Conservation (phyloP, 2,888 invertebrate genomes). For the Pantelozetes paolii region DNA sequence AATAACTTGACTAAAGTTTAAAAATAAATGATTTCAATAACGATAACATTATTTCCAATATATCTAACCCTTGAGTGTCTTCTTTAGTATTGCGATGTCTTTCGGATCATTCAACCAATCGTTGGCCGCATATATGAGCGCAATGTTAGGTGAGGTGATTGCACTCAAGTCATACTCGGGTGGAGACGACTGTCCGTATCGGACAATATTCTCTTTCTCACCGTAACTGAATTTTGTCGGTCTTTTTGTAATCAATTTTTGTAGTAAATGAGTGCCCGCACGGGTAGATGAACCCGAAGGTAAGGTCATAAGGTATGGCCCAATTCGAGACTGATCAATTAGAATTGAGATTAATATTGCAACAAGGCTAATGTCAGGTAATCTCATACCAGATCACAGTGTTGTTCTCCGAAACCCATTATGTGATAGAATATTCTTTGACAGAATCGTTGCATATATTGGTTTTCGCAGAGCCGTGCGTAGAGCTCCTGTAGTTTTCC, state of each 20-base stretch:
- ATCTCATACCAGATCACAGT: neutral
- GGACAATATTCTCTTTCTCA: neutral
- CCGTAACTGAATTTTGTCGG: slow-evolving; percentile 26
- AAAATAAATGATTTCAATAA: neutral
- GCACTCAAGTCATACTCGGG: slow-evolving; percentile 50
- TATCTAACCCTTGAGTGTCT: neutral
- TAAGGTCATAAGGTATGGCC: neutral
- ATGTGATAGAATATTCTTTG: slow-evolving; percentile 17
- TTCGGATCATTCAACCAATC: slow-evolving; percentile 54
- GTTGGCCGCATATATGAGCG: slow-evolving; percentile 50
- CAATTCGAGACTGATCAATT: neutral
- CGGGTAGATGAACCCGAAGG: slow-evolving; percentile 5
- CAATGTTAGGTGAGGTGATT: slow-evolving; percentile 50
- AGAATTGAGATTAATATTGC: neutral
- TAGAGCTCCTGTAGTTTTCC: slow-evolving; percentile 17
- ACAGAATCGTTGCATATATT: slow-evolving; percentile 17
- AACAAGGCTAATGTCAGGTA: neutral
- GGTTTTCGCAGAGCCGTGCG: slow-evolving; percentile 14
- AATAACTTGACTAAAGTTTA: slow-evolving; percentile 19
- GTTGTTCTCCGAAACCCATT: slow-evolving; percentile 4
- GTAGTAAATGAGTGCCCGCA: slow-evolving; percentile 17
- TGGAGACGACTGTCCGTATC: slow-evolving; percentile 47
- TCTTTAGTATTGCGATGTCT: slow-evolving; percentile 45
- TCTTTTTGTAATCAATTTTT: slow-evolving; percentile 8
- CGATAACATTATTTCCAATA: too few relatives aligned